Base-by-base conservation (phyloP, 2,797 vertebrate genomes). In the Gouania willdenowi region DNA sequence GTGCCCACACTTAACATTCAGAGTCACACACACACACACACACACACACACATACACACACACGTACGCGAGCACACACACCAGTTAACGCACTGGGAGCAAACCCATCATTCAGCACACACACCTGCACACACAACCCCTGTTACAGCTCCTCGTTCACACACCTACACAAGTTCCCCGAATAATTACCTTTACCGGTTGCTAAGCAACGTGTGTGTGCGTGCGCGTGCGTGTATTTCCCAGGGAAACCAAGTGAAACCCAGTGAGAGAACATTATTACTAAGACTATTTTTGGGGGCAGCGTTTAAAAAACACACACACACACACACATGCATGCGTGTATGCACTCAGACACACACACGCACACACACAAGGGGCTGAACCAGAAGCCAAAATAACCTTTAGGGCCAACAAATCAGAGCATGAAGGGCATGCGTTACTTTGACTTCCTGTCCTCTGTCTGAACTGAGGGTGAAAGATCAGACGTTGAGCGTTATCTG, bases 141-240 rank as follows among this genome's bases (percentile, higher is more conserved):
- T 36, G 40, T 18, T 54, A 13, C 39, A 28, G 43, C 41, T 56
- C 53, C 27, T 40, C 24, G 45, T 25, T 25, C 27, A 51, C 66
- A 70, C 58, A 71, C 66, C 48, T 62, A 66, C 63, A 76, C 49
- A 73, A 66, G 47, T 76, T 65, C 63, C 36, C 49, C 53, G 68
- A 57, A 63, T 68, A 60, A 62, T 72, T 77, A 76, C 71, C 66
- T 73, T 71, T 69, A 59, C 42, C 1, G 33, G 82, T 86, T 84
- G 83, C 85, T 71, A 77, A 61, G 83, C 73, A 83, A 86, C 85
- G 30, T 29, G 35, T 42, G 43, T 28, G 36, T 38, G 32, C 46
- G 50, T 41, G 21, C 22, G 18, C 25, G 18, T 10, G 21, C 18
- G 44, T 48, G 37, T 44, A 33, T 65, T 62, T 76, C 33, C 32